Percentiles rank a stretch among this genome's conserved stretches.
Conservation (phyloP, 2,797 vertebrate species). For the Pempheris klunzingeri region DNA sequence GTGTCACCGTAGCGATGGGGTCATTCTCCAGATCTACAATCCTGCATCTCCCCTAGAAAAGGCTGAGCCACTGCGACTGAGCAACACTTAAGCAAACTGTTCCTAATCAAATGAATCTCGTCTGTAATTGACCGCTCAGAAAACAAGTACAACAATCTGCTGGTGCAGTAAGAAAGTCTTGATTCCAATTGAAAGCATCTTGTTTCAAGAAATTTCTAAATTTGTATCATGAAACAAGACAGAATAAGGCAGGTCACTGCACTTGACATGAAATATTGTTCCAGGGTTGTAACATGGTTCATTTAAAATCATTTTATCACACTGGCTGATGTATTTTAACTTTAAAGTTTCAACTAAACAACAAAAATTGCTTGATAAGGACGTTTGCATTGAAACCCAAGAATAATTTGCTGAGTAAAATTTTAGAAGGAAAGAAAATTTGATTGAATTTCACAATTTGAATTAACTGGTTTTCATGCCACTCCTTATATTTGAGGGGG, state of each 20-base stretch:
- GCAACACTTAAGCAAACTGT: not conserved
- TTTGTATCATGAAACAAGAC: not conserved
- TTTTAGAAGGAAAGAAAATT: no score
- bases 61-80: not conserved
- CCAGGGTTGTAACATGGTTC: not conserved
- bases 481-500: no score
- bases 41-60: not conserved
- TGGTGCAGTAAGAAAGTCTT: not conserved
- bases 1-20: not conserved
- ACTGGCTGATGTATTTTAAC: not conserved
- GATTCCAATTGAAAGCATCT: not conserved
- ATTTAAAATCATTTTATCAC: not conserved
- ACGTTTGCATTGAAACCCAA: not conserved
- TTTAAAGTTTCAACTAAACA: not conserved
- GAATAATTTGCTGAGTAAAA: not conserved
- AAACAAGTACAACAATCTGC: not conserved
- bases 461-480: no score
- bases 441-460: no score
- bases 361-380: not conserved
- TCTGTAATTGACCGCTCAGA: not conserved
- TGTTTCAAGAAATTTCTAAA: not conserved
- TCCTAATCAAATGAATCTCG: not conserved
- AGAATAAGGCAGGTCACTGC: not conserved
- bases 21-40: slow-evolving; percentile 31
- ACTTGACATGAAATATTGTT: not conserved